Evolutionary conservation across 2,888 invertebrate genomes (phyloP).

Genomic region (Cyrtodaria siliqua): DNA sequence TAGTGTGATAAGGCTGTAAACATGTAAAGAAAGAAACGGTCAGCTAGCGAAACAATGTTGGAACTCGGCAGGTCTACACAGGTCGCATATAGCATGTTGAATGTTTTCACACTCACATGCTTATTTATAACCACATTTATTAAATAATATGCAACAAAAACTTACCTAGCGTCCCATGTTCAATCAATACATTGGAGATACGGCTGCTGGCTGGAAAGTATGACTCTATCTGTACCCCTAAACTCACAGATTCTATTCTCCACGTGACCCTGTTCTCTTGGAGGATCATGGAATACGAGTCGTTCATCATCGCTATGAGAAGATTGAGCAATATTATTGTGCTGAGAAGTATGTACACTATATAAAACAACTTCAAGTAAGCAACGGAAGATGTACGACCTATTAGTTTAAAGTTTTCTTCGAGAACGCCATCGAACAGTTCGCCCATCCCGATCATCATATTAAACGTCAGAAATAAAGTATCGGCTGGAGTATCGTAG

Average conservation of each 20-base stretch:
- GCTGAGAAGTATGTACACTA: slow-evolving; percentile 78
- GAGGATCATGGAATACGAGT: slow-evolving; percentile 75
- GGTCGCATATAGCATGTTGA: too few relatives aligned
- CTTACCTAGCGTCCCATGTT: slow-evolving; percentile 13
- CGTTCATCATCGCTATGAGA: slow-evolving; percentile 81
- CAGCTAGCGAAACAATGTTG: too few relatives aligned
- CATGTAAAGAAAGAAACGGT: too few relatives aligned
- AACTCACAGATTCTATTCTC: slow-evolving; percentile 79
- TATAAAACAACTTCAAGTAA: slow-evolving; percentile 73
- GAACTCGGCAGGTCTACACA: too few relatives aligned
- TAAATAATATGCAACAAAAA: too few relatives aligned
- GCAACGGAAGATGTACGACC: slow-evolving; percentile 53
- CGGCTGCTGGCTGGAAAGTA: slow-evolving; percentile 33
- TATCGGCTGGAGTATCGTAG: slow-evolving; percentile 69
- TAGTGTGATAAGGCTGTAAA: too few relatives aligned
- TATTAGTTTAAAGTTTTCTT: slow-evolving; percentile 13
- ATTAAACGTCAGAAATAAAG: slow-evolving; percentile 81
- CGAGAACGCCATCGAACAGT: slow-evolving; percentile 65
- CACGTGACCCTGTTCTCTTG: slow-evolving; percentile 75
- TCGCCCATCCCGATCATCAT: slow-evolving; percentile 82
- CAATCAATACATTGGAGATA: slow-evolving; percentile 23
- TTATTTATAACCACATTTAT: too few relatives aligned
- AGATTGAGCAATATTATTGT: slow-evolving; percentile 78
- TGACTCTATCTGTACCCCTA: slow-evolving; percentile 77
- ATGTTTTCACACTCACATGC: too few relatives aligned